Evolutionary conservation across 1,140 invertebrate genomes (phyloP).

Genomic region (Pantala flavescens): DNA sequence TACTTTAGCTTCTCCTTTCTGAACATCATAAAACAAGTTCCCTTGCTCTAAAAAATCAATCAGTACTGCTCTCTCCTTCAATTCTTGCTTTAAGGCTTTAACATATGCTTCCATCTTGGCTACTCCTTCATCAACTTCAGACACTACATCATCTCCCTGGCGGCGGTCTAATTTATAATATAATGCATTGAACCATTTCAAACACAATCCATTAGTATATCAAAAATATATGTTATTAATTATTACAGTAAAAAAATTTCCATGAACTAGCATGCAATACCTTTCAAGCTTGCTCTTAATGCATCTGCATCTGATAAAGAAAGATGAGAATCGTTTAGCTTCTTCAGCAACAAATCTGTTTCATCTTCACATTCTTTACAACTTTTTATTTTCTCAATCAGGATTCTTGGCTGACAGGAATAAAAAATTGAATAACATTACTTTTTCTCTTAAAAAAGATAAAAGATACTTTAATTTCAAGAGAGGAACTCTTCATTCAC

Average conservation of each 20-base stretch:
- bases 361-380: constrained; percentile 54
- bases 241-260: constrained; percentile 10
- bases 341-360: constrained; percentile 51
- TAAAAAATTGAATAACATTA: not conserved
- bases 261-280: constrained; percentile 30
- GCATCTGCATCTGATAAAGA: constrained; percentile 50
- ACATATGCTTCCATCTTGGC: constrained; percentile 69
- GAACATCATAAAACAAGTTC: constrained; percentile 78
- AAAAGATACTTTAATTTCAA: too few species aligned
- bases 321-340: constrained; percentile 44
- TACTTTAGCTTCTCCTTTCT: constrained; percentile 83
- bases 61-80: constrained; percentile 64
- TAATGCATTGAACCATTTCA: not conserved
- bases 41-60: constrained; percentile 65
- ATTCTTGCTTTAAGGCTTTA: constrained; percentile 64
- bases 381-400: constrained; percentile 55
- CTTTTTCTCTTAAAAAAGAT: not conserved
- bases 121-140: constrained; percentile 73
- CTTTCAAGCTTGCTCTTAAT: constrained; percentile 57
- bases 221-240: constrained; percentile 15
- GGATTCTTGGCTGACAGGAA: constrained; percentile 41
- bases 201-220: not conserved
- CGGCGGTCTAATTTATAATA: constrained; percentile 52
- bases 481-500: too few species aligned
- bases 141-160: constrained; percentile 75